Evolutionary conservation across 2,888 invertebrate genomes (phyloP).

Genomic region (Norana najaformis): DNA sequence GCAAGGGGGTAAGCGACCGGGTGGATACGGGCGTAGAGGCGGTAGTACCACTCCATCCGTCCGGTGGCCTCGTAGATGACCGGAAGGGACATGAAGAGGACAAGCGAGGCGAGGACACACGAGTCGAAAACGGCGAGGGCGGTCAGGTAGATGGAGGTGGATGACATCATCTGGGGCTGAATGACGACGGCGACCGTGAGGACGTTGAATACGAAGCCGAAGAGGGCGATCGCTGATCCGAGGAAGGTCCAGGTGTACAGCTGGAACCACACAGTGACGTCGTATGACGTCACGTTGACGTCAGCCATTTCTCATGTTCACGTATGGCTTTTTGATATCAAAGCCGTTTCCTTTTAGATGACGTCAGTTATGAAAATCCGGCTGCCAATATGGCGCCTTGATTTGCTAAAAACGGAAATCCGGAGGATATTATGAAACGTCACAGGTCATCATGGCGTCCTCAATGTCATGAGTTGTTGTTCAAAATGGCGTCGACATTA

Average conservation of each 20-base stretch:
- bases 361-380: too few relatives aligned
- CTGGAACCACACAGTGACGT: conserved; percentile 46
- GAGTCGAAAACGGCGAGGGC: conserved; percentile 93
- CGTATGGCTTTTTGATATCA: too few relatives aligned
- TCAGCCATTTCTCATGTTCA: background rate
- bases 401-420: too few relatives aligned
- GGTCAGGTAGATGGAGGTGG: conserved; percentile 89
- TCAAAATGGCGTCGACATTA: too few relatives aligned
- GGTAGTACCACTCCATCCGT: conserved; percentile 74
- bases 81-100: conserved; percentile 55
- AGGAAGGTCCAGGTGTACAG: conserved; percentile 81
- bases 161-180: conserved; percentile 86
- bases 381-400: too few relatives aligned
- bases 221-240: conserved; percentile 86
- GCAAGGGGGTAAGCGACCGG: conserved; percentile 77
- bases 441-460: background rate
- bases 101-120: conserved; percentile 73
- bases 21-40: conserved; percentile 76
- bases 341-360: too few relatives aligned
- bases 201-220: conserved; percentile 64
- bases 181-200: conserved; percentile 58
- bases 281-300: background rate
- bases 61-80: conserved; percentile 64
- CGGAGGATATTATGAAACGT: background rate
- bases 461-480: background rate